Evolutionary conservation across 1,140 invertebrate genomes (phyloP).

Genomic region (Myzus persicae): DNA sequence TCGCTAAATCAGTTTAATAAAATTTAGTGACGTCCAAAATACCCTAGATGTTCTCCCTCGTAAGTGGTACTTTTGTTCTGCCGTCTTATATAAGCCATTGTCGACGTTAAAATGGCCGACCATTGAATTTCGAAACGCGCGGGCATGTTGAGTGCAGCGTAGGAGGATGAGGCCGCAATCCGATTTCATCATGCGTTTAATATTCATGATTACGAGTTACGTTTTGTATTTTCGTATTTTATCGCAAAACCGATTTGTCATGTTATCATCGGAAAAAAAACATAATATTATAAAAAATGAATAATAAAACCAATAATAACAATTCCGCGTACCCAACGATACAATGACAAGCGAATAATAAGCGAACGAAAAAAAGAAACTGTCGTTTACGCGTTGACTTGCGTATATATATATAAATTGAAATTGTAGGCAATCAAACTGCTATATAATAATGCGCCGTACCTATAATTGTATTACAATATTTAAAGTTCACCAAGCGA

Average conservation of each 20-base stretch:
- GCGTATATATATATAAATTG: not conserved
- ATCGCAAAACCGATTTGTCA: not conserved
- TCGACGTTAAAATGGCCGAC: not conserved
- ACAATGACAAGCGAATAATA: not conserved
- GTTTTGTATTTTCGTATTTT: not conserved
- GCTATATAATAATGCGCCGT: not conserved
- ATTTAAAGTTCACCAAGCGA: not conserved
- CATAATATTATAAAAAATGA: not conserved
- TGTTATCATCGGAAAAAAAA: not conserved
- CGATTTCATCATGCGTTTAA: not conserved
- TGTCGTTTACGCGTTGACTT: not conserved
- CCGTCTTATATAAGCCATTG: not conserved
- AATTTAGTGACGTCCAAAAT: not conserved
- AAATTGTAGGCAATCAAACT: not conserved
- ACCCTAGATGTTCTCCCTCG: not conserved
- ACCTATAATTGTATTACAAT: not conserved
- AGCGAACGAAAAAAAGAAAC: not conserved
- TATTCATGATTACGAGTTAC: not conserved
- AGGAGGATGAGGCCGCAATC: not conserved
- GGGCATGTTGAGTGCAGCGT: not conserved
- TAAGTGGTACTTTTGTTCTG: not conserved
- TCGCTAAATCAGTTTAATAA: slow-evolving; percentile 22
- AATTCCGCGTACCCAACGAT: not conserved
- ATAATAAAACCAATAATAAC: not conserved
- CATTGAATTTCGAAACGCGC: not conserved